Evolutionary conservation across 2,888 invertebrate species (phyloP), one percentile per base, ranked within the genome.

Genomic region (Noctua comes): DNA sequence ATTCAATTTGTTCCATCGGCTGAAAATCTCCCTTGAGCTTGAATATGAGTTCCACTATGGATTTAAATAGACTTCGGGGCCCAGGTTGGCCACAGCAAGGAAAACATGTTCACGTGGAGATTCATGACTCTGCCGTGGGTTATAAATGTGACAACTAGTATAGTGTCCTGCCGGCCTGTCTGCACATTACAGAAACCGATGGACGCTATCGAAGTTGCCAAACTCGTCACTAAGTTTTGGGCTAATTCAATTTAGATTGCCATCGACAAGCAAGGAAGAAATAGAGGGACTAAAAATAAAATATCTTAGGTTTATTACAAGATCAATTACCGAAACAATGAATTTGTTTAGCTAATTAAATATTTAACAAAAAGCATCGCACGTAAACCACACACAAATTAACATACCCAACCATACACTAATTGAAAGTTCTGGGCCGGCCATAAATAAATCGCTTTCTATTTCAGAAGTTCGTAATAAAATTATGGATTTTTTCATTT

Each of bases 401-500:
- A 36, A 10, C 18, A 11, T 5, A 27, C 2, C 7, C 40, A 46
- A 6, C 21, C 18, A 48, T 8, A 16, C 18, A 77, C 40, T 43
- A 21, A 68, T 21, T 11, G 10, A 10, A 31, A 43, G 6, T 18
- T 54, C 31, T 16, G 2, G 4, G n/a, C 51, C 8, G 5, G 24
- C 43, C 11, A 18, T 16, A 2, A n/a, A 7, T 36, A 64, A 65
- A 65, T 24, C 27, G 43, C 6, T 78, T 16, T 46, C 11, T 5
- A 57, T 21, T 36, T 4, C 18, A 68, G 46, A 66, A 77, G 11
- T 66, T 62, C 36, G 24, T 21, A 59, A 51, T n/a, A n/a, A 80
- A 68, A 68, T 70, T 59, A 80, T 80, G n/a, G 24, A 73, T 51
- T 69, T 71, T 81, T 43, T 75, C 27, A 46, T 69, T 77, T 70